A percentile compares a stretch with the other conserved stretches of the same genome.
These are phyloP conservation scores for Malurus melanocephalus DNA, from an alignment of 2,113 vertebrate genomes.

Conservation along the genomic window DNA sequence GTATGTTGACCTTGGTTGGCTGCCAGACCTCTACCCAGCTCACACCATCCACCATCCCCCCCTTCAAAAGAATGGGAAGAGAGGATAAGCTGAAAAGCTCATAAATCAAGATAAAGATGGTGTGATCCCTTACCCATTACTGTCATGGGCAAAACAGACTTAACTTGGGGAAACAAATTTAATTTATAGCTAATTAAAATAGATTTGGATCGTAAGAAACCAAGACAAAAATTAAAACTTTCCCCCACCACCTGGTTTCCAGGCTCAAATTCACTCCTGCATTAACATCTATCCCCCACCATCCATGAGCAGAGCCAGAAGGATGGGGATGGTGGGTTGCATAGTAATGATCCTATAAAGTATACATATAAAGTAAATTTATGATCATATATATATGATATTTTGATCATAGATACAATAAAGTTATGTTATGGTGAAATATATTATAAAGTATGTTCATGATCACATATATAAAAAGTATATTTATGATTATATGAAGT, in stretches of 20 bases:
- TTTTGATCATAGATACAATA: neutral
- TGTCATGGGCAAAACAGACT: neutral
- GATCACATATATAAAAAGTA: neutral
- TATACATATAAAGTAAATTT: neutral
- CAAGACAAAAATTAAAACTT: neutral
- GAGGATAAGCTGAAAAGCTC: neutral
- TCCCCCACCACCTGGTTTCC: neutral
- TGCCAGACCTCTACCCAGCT: neutral
- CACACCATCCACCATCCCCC: neutral
- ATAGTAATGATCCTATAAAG: neutral
- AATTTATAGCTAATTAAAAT: neutral
- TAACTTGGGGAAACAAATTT: neutral
- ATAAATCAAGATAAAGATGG: neutral
- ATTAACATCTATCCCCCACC: neutral
- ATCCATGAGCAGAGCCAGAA: neutral
- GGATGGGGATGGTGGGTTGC: accelerated
- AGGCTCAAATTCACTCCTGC: neutral
- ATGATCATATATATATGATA: neutral
- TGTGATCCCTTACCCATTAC: neutral
- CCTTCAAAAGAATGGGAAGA: neutral
- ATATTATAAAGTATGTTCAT: neutral
- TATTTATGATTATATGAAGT: neutral
- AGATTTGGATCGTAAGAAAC: neutral
- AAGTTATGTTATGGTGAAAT: neutral
- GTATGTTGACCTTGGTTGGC: neutral